Base-by-base conservation (phyloP, 2,113 vertebrate genomes). In the Seriola aureovittata region DNA sequence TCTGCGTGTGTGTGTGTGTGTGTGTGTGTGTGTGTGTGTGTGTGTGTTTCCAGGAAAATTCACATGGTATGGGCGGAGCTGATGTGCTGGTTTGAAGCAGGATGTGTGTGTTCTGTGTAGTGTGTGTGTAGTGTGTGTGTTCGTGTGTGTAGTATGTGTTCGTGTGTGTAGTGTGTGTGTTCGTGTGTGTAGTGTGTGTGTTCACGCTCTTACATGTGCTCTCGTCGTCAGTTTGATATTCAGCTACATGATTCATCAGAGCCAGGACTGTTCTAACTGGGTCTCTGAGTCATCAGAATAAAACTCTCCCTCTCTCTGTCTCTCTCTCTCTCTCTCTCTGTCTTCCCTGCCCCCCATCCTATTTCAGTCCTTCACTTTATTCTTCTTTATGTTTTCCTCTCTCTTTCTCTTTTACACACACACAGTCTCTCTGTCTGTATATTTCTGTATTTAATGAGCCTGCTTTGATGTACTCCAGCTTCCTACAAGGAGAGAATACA, bases 251-350 rank as follows among this genome's bases (percentile, higher is more conserved):
- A 80, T 84, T 81, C 74, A 77, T 76, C 67, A 63, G 57, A 84
- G 67, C 72, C 3, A 60, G 78, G 72, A 77, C 58, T 88, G 63
- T 66, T 76, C 68, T 69, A 82, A 83, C 62, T 70, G 72, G 58
- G 70, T 77, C 77, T 89, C 70, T 89, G 88, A 89, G 40, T 87
- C 88, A 89, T 81, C 87, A 76, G 54, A 75, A 74, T 62, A 25
- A 80, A 84, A 48, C 77, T 87, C 40, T 23, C 8, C 38, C 5
- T 38, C 38, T 38, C 38, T 38, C 38, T 38, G 34, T 54, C 75
- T 78, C 63, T 19, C 14, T 57, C 12, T 71, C 68, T 13, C 32
- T 4, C 40, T 5, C 58, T 4, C 6, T 36, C 34, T 38, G 34
- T 54, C 74, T 77, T 6, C 62, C 23, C 13, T 70, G 50, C 5